phyloP scores from a whole-genome alignment of 2,113 vertebrate genomes.

The Sinocyclocheilus grahami region DNA sequence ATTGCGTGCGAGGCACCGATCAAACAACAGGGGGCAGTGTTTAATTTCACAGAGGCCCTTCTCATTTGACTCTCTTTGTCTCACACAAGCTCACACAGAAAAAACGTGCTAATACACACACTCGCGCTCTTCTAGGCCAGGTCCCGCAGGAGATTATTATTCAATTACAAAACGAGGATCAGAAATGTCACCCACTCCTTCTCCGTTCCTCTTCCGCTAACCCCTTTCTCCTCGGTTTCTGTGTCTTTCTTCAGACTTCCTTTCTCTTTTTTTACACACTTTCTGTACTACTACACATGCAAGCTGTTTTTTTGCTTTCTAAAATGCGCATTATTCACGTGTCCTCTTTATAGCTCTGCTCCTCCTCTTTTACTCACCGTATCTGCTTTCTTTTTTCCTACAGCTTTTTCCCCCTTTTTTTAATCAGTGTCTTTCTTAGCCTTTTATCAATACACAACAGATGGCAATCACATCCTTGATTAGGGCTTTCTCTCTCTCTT shows the following conservation, averaged over 20 bases:
- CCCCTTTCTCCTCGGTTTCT: conserved; percentile 36
- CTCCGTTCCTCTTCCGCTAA: conserved; percentile 33
- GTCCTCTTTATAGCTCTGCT: conserved; percentile 34
- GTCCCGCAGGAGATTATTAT: conserved; percentile 67
- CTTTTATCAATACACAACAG: conserved; percentile 48
- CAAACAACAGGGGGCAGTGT: conserved; percentile 69
- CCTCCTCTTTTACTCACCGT: background rate
- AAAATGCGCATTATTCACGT: conserved; percentile 40
- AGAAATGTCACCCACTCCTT: conserved; percentile 66
- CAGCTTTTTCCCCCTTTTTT: conserved; percentile 8
- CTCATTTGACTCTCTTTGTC: conserved; percentile 46
- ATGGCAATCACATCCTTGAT: conserved; percentile 65
- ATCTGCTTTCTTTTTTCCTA: conserved; percentile 5
- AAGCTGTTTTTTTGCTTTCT: conserved; percentile 2
- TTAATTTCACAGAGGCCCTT: conserved; percentile 45
- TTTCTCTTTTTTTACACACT: conserved; percentile 24
- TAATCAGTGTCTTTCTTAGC: conserved; percentile 40
- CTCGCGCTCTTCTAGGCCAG: conserved; percentile 61
- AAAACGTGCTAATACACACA: conserved; percentile 28
- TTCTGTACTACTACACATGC: conserved; percentile 22
- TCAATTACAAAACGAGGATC: conserved; percentile 73
- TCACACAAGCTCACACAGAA: conserved; percentile 27
- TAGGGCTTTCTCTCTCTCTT: conserved; percentile 25
- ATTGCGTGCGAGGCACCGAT: conserved; percentile 33
- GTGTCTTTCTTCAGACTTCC: conserved; percentile 37